phyloP scores from a whole-genome alignment of 1,140 invertebrate genomes.

The Spodoptera litura region DNA sequence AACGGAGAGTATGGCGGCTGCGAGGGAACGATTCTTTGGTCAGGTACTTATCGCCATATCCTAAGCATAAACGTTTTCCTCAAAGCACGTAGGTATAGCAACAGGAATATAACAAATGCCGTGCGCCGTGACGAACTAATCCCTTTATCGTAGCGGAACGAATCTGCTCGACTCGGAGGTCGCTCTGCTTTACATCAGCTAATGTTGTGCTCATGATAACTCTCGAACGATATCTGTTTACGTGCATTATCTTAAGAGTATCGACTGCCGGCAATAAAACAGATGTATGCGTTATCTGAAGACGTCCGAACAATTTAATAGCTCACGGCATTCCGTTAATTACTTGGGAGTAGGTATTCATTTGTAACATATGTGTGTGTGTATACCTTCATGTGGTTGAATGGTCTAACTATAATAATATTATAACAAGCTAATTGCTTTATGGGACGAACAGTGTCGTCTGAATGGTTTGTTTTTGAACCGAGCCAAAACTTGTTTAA shows the following conservation, averaged over 20 bases:
- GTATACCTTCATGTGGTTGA: background rate
- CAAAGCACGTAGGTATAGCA: constrained; percentile 48
- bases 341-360: background rate
- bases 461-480: constrained; percentile 15
- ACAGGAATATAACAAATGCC: constrained; percentile 54
- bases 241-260: constrained; percentile 64
- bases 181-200: constrained; percentile 73
- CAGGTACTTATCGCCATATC: constrained; percentile 65
- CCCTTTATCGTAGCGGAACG: constrained; percentile 79
- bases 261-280: constrained; percentile 64
- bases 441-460: background rate
- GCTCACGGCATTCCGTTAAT: constrained; percentile 15
- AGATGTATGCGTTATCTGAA: constrained; percentile 60
- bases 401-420: background rate
- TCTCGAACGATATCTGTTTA: constrained; percentile 64
- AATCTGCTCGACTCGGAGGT: constrained; percentile 63
- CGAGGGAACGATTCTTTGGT: constrained; percentile 80
- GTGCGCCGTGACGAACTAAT: constrained; percentile 68
- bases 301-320: constrained; percentile 39
- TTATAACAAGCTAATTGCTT: background rate
- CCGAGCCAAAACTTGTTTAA: constrained; percentile 4
- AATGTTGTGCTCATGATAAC: constrained; percentile 65
- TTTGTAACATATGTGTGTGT: background rate
- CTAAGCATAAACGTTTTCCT: constrained; percentile 34
- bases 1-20: constrained; percentile 74